Percentiles rank a stretch among this genome's conserved stretches.
These are phyloP conservation scores for Istiophorus platypterus DNA, from an alignment of 2,113 vertebrate species.

Conservation along the genomic window DNA sequence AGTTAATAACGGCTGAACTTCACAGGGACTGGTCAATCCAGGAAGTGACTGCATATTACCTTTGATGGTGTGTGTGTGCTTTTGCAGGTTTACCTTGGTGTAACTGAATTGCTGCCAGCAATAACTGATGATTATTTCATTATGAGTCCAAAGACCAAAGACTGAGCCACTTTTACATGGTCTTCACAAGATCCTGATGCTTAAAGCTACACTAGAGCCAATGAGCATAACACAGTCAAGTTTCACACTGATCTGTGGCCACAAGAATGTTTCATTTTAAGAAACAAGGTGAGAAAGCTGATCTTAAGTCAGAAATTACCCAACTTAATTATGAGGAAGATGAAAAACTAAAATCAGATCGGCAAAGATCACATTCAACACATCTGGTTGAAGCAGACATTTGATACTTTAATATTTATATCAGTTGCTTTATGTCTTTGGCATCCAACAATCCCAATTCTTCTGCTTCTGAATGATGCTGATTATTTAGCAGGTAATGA, in stretches of 20 bases:
- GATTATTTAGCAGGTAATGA: background rate
- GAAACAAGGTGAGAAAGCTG: background rate
- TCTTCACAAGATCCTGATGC: background rate
- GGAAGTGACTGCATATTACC: slow-evolving; percentile 11
- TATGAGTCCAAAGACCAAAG: slow-evolving; percentile 8
- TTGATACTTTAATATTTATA: too few species aligned
- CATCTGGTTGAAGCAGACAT: background rate
- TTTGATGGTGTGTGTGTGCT: background rate
- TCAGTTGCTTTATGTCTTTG: too few species aligned
- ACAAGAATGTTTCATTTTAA: background rate
- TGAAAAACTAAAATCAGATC: background rate
- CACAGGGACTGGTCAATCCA: background rate
- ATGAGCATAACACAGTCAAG: background rate
- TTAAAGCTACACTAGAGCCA: background rate
- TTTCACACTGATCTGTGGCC: background rate
- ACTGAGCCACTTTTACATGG: background rate
- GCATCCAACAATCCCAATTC: background rate
- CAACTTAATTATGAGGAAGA: background rate
- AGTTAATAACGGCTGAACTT: background rate
- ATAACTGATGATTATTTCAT: background rate
- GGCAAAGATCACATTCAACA: background rate
- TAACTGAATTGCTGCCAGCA: background rate
- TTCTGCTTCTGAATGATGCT: background rate
- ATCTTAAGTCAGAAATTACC: background rate
- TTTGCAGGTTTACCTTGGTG: background rate